A percentile compares a stretch with the other conserved stretches of the same genome.
phyloP scores from a whole-genome alignment of 2,113 vertebrate species.

The Hypocryptadius cinnamomeus region DNA sequence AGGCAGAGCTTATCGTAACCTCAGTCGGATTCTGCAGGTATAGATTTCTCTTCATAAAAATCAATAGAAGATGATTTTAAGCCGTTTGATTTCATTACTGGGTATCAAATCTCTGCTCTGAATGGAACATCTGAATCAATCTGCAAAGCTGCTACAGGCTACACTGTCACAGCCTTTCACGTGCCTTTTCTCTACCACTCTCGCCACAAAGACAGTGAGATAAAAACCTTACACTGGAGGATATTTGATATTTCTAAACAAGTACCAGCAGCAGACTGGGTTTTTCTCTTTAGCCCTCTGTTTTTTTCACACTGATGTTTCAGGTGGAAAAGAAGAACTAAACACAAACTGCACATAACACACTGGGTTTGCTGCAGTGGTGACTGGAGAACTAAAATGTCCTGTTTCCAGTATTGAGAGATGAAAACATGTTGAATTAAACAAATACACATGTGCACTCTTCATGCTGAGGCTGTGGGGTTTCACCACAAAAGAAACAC shows the following conservation, averaged over 20 bases:
- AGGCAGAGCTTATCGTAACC: neutral
- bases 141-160: conserved; percentile 15
- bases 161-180: neutral
- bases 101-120: conserved; percentile 14
- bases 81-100: conserved; percentile 9
- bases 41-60: conserved; percentile 5
- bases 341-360: accelerated
- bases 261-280: neutral
- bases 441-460: neutral
- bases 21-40: neutral
- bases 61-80: conserved; percentile 26
- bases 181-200: neutral
- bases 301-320: neutral
- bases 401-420: neutral
- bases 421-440: conserved; percentile 12
- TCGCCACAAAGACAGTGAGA: neutral
- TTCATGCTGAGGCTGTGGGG: neutral
- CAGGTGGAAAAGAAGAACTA: neutral
- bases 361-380: neutral
- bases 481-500: conserved; percentile 8
- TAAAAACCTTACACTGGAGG: neutral
- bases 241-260: neutral
- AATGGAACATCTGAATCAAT: conserved; percentile 29
- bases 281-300: neutral
- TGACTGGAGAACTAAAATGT: neutral